Evolutionary conservation across 1,140 invertebrate genomes (phyloP), one percentile per base, ranked within the genome.

Genomic region (Nephila pilipes): DNA sequence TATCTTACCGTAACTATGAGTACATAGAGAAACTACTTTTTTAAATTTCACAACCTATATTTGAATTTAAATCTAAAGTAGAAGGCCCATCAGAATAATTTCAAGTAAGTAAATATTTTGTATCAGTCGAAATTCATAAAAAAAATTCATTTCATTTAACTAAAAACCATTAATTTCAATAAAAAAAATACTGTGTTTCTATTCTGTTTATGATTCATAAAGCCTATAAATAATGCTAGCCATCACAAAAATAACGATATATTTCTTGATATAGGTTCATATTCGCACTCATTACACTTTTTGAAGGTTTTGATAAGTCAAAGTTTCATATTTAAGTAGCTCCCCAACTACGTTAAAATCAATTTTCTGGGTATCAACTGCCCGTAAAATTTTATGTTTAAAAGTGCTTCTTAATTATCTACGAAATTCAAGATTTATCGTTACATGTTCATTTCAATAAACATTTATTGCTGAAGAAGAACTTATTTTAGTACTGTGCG

Each of bases 381-480:
- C 60, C 60, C 87, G 63, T 88, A 65, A 65, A 65, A 88, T 88
- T 88, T 88, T 75, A 88, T 88, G 63, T 29, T 55, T 75, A 75
- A 69, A 75, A 38, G 63, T 69, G 63, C 36, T 91, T 63, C 69
- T 83, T 91, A 91, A 91, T 91, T 91, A 91, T 91, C 29, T 38
- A 29, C 32, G 38, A 81, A 83, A 91, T 91, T 60, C 32, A 83
- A 83, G 80, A 55, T 91, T 91, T 83, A 83, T 91, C 89, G 57
- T 91, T 83, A 83, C 57, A 57, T 83, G 79, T 91, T 91, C 75
- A 91, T 91, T 83, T 38, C 89, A 60, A 91, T 91, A 60, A 91
- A 83, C 89, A 91, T 81, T 91, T 83, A 91, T 81, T 75, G 58
- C 79, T 79, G 16, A 46, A 32, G 25, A 60, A 20, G 69, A 80